These are phyloP conservation scores for Apotomis capreana DNA, from an alignment of 2,888 invertebrate species.

Conservation along the genomic window DNA sequence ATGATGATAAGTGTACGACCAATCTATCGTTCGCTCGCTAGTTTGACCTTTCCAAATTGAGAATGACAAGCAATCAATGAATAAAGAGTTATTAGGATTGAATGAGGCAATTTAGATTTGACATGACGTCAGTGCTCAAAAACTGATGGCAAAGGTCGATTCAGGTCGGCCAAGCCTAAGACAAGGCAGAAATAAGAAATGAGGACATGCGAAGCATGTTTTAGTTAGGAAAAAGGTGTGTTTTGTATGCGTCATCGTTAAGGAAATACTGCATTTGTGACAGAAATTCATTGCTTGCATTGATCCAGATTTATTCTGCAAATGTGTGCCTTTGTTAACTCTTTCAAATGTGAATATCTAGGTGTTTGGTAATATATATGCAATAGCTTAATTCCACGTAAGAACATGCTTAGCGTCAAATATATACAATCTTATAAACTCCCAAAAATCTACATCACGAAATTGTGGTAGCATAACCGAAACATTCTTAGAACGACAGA, in stretches of 20 bases:
- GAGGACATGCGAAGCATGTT: conserved; percentile 17
- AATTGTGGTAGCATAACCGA: conserved; percentile 15
- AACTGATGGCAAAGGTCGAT: conserved; percentile 24
- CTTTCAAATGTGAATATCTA: neutral
- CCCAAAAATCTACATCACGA: neutral
- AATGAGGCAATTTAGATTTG: conserved; percentile 52
- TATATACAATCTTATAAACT: neutral
- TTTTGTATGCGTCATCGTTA: conserved; percentile 5
- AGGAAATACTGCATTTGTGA: neutral
- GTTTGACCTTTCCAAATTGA: conserved; percentile 51
- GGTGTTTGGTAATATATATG: too few species aligned
- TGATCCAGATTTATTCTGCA: neutral
- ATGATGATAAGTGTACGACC: conserved; percentile 17
- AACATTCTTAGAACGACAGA: conserved; percentile 35
- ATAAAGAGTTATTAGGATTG: conserved; percentile 47
- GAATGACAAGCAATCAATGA: conserved; percentile 52
- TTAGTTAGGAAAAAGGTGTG: conserved; percentile 13
- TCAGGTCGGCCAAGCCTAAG: conserved; percentile 18
- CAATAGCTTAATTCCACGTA: too few species aligned
- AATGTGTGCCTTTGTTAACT: neutral
- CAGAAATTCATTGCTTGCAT: neutral
- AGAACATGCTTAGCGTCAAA: neutral
- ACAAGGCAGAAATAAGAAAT: conserved; percentile 22
- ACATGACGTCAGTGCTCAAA: conserved; percentile 43
- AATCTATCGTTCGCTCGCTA: conserved; percentile 36